A percentile compares a stretch with the other conserved stretches of the same genome.
phyloP scores from a whole-genome alignment of 2,888 invertebrate species.

The Vanessa cardui region DNA sequence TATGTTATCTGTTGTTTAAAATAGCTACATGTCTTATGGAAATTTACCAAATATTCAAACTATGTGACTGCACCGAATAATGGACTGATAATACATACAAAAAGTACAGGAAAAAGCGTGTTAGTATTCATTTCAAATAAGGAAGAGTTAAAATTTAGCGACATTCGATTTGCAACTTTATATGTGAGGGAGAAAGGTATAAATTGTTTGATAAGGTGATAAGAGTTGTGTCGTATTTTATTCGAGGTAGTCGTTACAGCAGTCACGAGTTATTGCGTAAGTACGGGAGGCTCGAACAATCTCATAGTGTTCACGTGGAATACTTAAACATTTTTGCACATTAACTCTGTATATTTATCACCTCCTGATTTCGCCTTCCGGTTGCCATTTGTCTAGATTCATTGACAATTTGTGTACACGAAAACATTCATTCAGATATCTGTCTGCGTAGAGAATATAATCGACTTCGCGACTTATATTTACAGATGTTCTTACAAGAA shows the following conservation, averaged over 20 bases:
- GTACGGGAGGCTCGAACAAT: constrained; percentile 58
- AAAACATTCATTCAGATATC: neutral
- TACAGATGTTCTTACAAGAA: too few relatives aligned
- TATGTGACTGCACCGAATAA: constrained; percentile 18
- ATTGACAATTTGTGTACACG: constrained; percentile 25
- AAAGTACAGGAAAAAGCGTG: constrained; percentile 65
- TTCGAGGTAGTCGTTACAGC: constrained; percentile 62
- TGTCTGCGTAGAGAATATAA: too few relatives aligned
- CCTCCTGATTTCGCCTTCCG: constrained; percentile 44
- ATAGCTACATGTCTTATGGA: neutral
- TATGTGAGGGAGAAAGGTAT: constrained; percentile 44
- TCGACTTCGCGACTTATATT: too few relatives aligned
- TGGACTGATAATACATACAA: constrained; percentile 53
- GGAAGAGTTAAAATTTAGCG: constrained; percentile 45
- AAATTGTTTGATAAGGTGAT: constrained; percentile 48
- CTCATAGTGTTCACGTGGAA: constrained; percentile 62
- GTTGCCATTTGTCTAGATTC: constrained; percentile 42
- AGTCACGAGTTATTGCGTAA: constrained; percentile 82
- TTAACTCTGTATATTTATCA: constrained; percentile 39
- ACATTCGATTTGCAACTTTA: constrained; percentile 50
- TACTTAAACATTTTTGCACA: constrained; percentile 52
- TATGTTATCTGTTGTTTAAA: neutral
- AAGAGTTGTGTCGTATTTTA: constrained; percentile 63
- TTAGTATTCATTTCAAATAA: constrained; percentile 60
- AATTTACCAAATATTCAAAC: constrained; percentile 11